Evolutionary conservation across 2,888 invertebrate species (phyloP).

Genomic region (Hyppa rectilinea): DNA sequence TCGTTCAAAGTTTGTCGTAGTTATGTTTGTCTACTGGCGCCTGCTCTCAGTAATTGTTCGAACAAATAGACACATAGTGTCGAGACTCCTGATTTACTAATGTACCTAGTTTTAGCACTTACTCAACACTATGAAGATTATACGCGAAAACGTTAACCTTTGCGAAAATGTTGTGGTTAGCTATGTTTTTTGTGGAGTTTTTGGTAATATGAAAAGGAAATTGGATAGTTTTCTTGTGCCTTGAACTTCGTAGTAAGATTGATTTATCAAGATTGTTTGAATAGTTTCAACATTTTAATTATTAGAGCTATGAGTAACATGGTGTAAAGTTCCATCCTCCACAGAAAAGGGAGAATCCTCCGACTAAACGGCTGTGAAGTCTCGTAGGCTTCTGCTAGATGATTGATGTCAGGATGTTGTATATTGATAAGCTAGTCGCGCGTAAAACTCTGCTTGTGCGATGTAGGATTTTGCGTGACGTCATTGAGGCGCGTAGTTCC

Average conservation of each 20-base stretch:
- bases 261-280: not conserved
- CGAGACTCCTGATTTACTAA: constrained; percentile 86
- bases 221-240: not conserved
- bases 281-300: too few relatives aligned
- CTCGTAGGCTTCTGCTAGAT: too few relatives aligned
- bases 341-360: too few relatives aligned
- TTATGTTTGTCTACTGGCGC: constrained; percentile 88
- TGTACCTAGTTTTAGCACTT: constrained; percentile 88
- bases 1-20: constrained; percentile 74
- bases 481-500: too few relatives aligned
- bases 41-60: constrained; percentile 86
- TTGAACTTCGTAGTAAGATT: not conserved
- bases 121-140: constrained; percentile 71
- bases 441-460: too few relatives aligned
- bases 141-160: constrained; percentile 48
- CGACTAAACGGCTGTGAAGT: too few relatives aligned
- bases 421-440: too few relatives aligned
- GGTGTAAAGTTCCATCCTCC: too few relatives aligned
- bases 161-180: constrained; percentile 21
- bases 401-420: too few relatives aligned
- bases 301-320: too few relatives aligned
- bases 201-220: not conserved
- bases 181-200: not conserved
- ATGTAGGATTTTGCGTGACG: too few relatives aligned
- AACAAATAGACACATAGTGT: constrained; percentile 81